Evolutionary conservation across 2,113 vertebrate genomes (phyloP).

Genomic region (Grallaria varia): DNA sequence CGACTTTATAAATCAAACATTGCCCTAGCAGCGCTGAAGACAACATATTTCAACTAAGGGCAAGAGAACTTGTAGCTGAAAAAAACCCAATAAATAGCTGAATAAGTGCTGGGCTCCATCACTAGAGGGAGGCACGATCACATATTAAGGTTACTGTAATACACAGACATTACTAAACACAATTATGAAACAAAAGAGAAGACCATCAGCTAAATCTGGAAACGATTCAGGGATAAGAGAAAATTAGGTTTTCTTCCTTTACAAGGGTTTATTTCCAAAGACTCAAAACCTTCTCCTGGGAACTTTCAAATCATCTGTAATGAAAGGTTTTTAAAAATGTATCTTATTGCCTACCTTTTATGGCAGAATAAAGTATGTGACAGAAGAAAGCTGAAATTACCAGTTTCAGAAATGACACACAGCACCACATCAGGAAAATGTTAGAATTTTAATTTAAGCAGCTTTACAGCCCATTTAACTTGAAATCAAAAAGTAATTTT

Average conservation of each 20-base stretch:
- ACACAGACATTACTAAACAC: not conserved
- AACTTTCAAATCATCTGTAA: constrained; percentile 38
- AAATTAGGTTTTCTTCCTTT: constrained; percentile 41
- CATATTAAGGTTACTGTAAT: constrained; percentile 4
- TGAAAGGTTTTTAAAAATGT: not conserved
- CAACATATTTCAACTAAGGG: not conserved
- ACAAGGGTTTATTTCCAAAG: constrained; percentile 4
- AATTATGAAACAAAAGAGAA: not conserved
- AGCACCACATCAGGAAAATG: not conserved
- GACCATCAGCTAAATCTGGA: not conserved
- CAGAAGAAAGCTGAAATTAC: constrained; percentile 17
- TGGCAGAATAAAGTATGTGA: constrained; percentile 18
- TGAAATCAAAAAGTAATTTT: constrained; percentile 64
- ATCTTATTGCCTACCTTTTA: not conserved
- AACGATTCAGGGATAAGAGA: not conserved
- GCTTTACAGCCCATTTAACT: constrained; percentile 55
- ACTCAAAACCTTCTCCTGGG: not conserved
- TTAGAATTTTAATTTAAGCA: constrained; percentile 52
- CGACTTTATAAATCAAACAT: not conserved
- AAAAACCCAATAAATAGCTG: not conserved
- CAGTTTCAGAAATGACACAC: constrained; percentile 25
- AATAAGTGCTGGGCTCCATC: constrained; percentile 26
- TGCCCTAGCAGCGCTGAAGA: not conserved
- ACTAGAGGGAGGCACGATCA: constrained; percentile 59
- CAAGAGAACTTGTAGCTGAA: not conserved